phyloP scores from a whole-genome alignment of 2,113 vertebrate genomes.

The Talpa occidentalis region DNA sequence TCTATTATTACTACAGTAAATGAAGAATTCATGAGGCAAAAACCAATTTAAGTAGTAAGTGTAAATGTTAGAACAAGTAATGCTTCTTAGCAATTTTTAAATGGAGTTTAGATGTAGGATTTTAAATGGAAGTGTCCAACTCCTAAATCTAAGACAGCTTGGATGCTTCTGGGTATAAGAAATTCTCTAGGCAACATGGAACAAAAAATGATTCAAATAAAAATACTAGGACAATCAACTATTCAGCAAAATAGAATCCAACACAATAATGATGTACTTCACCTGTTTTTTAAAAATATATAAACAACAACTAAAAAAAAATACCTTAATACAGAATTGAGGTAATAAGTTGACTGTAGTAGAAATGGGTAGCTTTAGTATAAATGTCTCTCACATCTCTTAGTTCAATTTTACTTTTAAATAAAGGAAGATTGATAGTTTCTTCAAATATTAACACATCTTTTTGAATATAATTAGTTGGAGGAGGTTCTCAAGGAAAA shows the following conservation, averaged over 20 bases:
- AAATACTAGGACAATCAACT: neutral
- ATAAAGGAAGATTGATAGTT: neutral
- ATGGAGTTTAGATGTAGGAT: neutral
- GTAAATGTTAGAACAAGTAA: neutral
- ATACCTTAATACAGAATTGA: neutral
- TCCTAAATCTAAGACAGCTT: neutral
- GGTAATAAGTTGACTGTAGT: neutral
- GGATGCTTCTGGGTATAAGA: neutral
- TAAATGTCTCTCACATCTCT: neutral
- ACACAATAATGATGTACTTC: neutral
- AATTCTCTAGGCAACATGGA: neutral
- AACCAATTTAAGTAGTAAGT: neutral
- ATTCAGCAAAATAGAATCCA: conserved; percentile 15
- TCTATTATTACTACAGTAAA: neutral
- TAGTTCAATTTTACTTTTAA: conserved; percentile 7
- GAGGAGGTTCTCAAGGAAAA: neutral
- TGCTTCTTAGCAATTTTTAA: conserved; percentile 19
- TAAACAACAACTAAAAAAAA: neutral
- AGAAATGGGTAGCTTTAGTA: neutral
- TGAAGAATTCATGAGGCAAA: neutral
- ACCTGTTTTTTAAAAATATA: neutral
- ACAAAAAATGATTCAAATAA: neutral
- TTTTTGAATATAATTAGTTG: conserved; percentile 12
- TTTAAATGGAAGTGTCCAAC: neutral
- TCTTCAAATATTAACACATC: neutral